Evolutionary conservation across 92 coral and sea anemone species (phyloP).

Genomic region (Zoanthus gigantus): DNA sequence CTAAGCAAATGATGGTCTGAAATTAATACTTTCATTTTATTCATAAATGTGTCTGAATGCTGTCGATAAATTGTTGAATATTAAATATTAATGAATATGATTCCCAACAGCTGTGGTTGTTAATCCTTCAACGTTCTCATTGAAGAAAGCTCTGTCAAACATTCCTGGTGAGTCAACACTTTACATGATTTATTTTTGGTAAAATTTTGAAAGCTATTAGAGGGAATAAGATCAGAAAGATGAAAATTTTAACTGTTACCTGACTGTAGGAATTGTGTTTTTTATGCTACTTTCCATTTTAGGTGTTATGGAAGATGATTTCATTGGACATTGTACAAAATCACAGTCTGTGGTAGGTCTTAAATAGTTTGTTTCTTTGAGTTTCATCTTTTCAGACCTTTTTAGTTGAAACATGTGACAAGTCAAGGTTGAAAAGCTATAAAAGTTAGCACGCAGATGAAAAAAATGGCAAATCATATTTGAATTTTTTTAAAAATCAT

Average conservation of each 20-base stretch:
- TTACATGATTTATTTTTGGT: neutral
- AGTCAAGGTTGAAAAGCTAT: no score
- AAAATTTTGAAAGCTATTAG: no score
- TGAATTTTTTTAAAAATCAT: no score
- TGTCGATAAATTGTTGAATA: neutral
- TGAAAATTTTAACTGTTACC: neutral
- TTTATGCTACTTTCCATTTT: neutral
- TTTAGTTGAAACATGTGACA: neutral
- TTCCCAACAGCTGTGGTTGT: constrained; percentile 47
- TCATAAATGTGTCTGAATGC: neutral
- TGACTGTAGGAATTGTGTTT: neutral
- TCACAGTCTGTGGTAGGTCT: constrained; percentile 23
- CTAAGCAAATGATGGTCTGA: no score
- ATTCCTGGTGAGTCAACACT: constrained; percentile 15
- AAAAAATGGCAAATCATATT: no score
- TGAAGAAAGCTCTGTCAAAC: constrained; percentile 2
- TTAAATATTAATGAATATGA: neutral
- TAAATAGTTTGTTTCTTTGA: neutral
- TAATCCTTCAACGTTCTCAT: constrained; percentile 40
- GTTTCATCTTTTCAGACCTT: neutral
- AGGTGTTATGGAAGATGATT: neutral
- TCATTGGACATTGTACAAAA: neutral
- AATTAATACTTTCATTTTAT: no score
- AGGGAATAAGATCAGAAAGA: neutral
- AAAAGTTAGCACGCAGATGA: no score